phyloP scores from a whole-genome alignment of 2,113 vertebrate species.

The Aldabrachelys gigantea region DNA sequence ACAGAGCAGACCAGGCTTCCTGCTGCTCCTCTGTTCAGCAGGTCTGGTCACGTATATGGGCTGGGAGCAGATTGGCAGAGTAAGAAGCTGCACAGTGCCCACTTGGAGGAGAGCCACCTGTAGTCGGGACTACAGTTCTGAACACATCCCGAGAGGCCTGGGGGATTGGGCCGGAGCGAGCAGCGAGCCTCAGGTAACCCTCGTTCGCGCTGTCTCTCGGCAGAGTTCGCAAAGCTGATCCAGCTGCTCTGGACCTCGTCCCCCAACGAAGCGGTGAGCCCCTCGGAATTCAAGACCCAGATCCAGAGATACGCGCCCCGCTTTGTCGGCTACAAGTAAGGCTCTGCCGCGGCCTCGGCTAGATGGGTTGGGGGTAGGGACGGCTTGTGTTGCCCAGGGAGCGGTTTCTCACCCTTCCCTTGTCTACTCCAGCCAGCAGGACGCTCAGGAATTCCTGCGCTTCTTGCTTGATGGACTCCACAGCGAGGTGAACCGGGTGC shows the following conservation, averaged over 20 bases:
- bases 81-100: neutral
- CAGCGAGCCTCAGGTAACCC: neutral
- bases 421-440: slow-evolving; percentile 88
- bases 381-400: neutral
- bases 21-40: too few relatives aligned
- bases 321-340: slow-evolving; percentile 96
- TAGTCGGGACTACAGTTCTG: neutral
- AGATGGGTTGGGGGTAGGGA: rapidly evolving
- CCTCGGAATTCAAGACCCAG: slow-evolving; percentile 94
- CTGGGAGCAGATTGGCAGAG: neutral
- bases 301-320: slow-evolving; percentile 94
- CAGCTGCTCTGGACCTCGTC: slow-evolving; percentile 91
- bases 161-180: neutral
- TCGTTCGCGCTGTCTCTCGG: neutral
- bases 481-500: slow-evolving; percentile 92
- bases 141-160: neutral
- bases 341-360: neutral
- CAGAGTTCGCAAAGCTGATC: slow-evolving; percentile 94
- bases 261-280: slow-evolving; percentile 90
- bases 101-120: neutral
- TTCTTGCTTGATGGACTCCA: slow-evolving; percentile 95
- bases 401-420: rapidly evolving
- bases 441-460: slow-evolving; percentile 96
- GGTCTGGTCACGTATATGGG: neutral
- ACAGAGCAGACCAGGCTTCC: neutral